A percentile compares a stretch with the other conserved stretches of the same genome.
Evolutionary conservation across 2,113 vertebrate genomes (phyloP).

Genomic region (Hypocryptadius cinnamomeus): DNA sequence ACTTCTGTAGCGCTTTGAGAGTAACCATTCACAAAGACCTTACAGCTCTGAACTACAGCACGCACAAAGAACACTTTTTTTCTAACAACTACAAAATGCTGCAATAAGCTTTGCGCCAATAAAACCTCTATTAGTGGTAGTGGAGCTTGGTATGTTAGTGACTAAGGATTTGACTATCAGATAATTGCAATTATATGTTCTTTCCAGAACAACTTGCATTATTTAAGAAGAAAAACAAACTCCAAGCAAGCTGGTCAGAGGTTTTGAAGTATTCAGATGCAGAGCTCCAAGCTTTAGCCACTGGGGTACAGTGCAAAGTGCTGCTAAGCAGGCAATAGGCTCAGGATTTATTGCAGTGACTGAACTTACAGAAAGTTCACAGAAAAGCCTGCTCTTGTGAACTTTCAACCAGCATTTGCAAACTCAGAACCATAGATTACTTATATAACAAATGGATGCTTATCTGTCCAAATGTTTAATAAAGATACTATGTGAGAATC

Average conservation of each 20-base stretch:
- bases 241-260: constrained; percentile 23
- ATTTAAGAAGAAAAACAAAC: constrained; percentile 43
- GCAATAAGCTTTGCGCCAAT: neutral
- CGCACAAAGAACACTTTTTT: constrained; percentile 52
- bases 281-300: neutral
- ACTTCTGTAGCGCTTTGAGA: constrained; percentile 56
- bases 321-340: neutral
- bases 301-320: neutral
- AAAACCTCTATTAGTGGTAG: neutral
- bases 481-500: constrained; percentile 25
- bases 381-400: constrained; percentile 10
- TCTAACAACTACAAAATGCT: constrained; percentile 47
- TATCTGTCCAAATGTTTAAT: constrained; percentile 32
- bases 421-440: constrained; percentile 22
- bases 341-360: neutral
- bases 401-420: constrained; percentile 1
- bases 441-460: neutral
- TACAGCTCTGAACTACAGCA: constrained; percentile 55
- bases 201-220: constrained; percentile 16
- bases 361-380: constrained; percentile 33
- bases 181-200: neutral
- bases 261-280: constrained; percentile 7
- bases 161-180: neutral
- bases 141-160: neutral
- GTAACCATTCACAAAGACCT: constrained; percentile 59